Percentiles rank a stretch among this genome's conserved stretches.
Conservation (phyloP, 2,113 vertebrate species). For the Diglossa brunneiventris region DNA sequence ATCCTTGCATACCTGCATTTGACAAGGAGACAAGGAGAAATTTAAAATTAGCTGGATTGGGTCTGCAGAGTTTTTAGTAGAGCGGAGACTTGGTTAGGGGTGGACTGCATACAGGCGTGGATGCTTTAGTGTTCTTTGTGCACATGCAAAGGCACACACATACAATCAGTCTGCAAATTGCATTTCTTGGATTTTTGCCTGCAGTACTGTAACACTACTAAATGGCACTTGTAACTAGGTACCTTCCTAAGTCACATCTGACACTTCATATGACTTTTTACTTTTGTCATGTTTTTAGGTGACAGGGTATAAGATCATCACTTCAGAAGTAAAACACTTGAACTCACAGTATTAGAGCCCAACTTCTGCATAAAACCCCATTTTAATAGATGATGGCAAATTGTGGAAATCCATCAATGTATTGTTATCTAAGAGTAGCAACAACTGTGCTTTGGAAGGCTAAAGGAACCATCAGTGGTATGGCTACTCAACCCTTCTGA, state of each 20-base stretch:
- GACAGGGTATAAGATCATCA: not conserved
- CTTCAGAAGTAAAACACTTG: not conserved
- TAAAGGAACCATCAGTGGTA: not conserved
- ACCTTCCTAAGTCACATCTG: not conserved
- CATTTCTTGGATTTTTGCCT: not conserved
- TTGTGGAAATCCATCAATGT: not conserved
- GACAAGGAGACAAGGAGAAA: not conserved
- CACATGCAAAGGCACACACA: not conserved
- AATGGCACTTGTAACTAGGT: not conserved
- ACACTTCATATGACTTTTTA: not conserved
- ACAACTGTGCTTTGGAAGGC: not conserved
- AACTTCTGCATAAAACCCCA: not conserved
- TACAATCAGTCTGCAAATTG: not conserved
- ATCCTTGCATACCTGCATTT: not conserved
- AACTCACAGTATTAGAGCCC: not conserved
- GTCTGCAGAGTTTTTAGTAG: not conserved
- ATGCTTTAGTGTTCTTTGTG: not conserved
- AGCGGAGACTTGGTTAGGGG: not conserved
- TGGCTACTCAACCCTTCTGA: not conserved
- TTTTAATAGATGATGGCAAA: not conserved
- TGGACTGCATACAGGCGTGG: accelerated
- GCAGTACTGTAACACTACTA: not conserved
- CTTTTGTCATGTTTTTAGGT: not conserved
- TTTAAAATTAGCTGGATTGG: not conserved
- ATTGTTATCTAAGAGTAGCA: not conserved